Base-by-base conservation (phyloP, 2,797 vertebrate genomes). In the Neosilurus mollespiculum region DNA sequence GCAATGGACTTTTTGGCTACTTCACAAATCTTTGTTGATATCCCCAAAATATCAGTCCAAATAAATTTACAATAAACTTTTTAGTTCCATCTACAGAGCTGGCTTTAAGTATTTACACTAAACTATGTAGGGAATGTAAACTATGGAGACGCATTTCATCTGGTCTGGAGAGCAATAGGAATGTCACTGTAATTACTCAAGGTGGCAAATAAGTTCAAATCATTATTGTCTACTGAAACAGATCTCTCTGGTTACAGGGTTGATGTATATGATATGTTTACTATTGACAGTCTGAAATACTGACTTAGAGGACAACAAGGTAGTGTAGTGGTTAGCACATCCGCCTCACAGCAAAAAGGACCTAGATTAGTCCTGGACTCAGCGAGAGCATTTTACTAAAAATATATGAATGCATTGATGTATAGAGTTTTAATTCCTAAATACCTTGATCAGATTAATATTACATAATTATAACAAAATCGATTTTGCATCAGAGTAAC, bases 11-110 rank as follows among this genome's bases (percentile, higher is more conserved):
- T 71, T 86, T 85, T 86, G 87, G 85, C 81, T 84, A 81, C 65
- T 26, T 5, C 71, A 85, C 66, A 78, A 49, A 86, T 84, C 72
- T 80, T 83, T 86, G 81, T 82, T 90, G 86, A 89, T 88, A 87
- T 86, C 78, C 37, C 26, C 24, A 78, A 82, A 8, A 86, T 82
- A 86, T 85, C 73, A 67, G 77, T 51, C 24, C 61, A 83, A 78
- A 54, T 83, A 80, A 87, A 84, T 65, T 89, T 82, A 88, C 80
- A 87, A 86, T 82, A 83, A 66, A 65, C 79, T 30, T 62, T 86
- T 73, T 83, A 69, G 76, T 83, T 84, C 30, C 24, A 83, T 58
- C 81, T 83, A 56, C 70, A 85, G 73, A 54, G 53, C 53, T 80
- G 69, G 53, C 43, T 76, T 70, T 79, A 43, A 83, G 80, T 37